Conservation (phyloP, 2,113 vertebrate genomes). For the Saimiri boliviensis region DNA sequence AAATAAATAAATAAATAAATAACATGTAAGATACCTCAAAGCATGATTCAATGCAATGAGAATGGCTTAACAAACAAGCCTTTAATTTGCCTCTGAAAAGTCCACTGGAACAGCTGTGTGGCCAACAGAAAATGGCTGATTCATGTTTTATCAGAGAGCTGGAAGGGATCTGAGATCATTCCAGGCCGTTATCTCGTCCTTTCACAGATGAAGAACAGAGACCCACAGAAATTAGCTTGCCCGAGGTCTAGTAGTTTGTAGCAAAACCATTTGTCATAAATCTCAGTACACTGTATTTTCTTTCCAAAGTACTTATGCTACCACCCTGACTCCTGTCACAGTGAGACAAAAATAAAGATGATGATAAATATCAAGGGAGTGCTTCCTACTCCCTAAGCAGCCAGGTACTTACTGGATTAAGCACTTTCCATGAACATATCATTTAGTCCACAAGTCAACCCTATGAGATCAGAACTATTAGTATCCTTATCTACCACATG, state of each 20-base stretch:
- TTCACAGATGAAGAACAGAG: not conserved
- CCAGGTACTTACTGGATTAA: not conserved
- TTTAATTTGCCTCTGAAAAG: constrained; percentile 50
- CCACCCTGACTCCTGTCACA: not conserved
- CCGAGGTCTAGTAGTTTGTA: not conserved
- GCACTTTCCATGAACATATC: not conserved
- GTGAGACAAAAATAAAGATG: not conserved
- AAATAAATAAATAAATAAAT: not conserved
- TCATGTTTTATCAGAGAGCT: constrained; percentile 8
- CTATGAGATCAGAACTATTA: not conserved
- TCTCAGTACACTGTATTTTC: not conserved
- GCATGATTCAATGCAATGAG: not conserved
- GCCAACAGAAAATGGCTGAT: constrained; percentile 44
- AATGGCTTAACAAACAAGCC: constrained; percentile 60
- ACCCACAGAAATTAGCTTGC: not conserved
- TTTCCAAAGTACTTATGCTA: not conserved
- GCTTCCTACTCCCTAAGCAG: not conserved
- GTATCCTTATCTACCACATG: not conserved
- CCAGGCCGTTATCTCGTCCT: not conserved
- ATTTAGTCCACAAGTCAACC: not conserved
- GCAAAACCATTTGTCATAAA: not conserved
- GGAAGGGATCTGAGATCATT: not conserved
- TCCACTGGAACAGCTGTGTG: constrained; percentile 20
- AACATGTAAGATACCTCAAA: constrained; percentile 33
- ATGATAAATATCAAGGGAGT: not conserved